Evolutionary conservation across 2,113 vertebrate genomes (phyloP).

Genomic region (Rhadina sibilatrix): DNA sequence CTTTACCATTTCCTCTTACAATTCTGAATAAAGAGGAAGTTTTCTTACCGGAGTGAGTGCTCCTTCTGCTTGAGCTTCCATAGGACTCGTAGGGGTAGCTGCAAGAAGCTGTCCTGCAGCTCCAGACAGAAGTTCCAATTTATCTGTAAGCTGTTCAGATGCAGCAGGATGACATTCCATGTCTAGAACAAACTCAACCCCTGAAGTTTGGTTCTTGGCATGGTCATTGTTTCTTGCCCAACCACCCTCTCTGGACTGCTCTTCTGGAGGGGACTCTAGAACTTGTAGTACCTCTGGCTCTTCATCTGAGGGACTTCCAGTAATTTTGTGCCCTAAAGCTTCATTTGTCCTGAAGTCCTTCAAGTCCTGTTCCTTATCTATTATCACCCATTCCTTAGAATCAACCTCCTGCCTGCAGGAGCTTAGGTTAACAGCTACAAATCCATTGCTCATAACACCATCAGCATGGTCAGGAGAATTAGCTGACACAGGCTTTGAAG

Average conservation of each 20-base stretch:
- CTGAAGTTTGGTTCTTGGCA: constrained; percentile 61
- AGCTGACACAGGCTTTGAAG: constrained; percentile 83
- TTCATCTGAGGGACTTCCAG: constrained; percentile 89
- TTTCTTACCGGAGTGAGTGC: constrained; percentile 90
- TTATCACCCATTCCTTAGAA: constrained; percentile 95
- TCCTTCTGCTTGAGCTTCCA: constrained; percentile 92
- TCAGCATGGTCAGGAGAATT: constrained; percentile 86
- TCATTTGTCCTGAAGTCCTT: constrained; percentile 80
- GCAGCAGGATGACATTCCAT: constrained; percentile 58
- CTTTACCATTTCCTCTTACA: background rate
- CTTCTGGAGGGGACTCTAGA: constrained; percentile 77
- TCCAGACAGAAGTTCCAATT: constrained; percentile 83
- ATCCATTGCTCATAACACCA: constrained; percentile 87
- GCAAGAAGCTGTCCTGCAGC: constrained; percentile 77
- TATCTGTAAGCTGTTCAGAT: constrained; percentile 77
- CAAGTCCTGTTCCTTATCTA: constrained; percentile 87
- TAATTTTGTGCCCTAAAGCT: constrained; percentile 80
- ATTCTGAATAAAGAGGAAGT: background rate
- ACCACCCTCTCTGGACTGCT: constrained; percentile 62
- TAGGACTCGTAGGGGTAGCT: constrained; percentile 88
- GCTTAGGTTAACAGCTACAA: constrained; percentile 92
- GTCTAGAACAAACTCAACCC: constrained; percentile 59
- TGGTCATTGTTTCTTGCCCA: constrained; percentile 51
- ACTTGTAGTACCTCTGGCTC: constrained; percentile 88
- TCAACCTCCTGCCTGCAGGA: constrained; percentile 91